A percentile compares a stretch with the other conserved stretches of the same genome.
Conservation (phyloP, 1,140 invertebrate species). For the Nebria ingens region DNA sequence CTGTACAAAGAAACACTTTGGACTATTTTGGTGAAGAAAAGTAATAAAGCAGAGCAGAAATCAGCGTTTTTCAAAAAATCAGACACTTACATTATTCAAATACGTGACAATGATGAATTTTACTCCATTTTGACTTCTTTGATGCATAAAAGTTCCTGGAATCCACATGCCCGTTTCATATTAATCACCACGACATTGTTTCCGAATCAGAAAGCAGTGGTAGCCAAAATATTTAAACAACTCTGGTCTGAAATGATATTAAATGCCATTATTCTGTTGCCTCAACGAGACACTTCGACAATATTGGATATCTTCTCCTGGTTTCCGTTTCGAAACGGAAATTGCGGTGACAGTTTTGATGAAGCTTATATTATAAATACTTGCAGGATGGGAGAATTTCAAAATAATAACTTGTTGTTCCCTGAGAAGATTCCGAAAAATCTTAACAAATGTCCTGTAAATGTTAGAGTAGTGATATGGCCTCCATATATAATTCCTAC, state of each 20-base stretch:
- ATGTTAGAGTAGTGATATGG: conserved; percentile 16
- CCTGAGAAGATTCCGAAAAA: conserved; percentile 20
- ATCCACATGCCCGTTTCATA: conserved; percentile 24
- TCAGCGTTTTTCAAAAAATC: conserved; percentile 3
- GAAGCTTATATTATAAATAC: conserved; percentile 13
- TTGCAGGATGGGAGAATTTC: conserved; percentile 16
- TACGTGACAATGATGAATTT: not conserved
- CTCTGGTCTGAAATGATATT: conserved; percentile 16
- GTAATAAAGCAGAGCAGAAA: not conserved
- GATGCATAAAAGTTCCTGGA: conserved; percentile 13
- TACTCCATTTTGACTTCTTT: not conserved
- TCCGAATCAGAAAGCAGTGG: conserved; percentile 1
- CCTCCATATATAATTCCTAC: conserved; percentile 20
- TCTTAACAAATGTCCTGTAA: conserved; percentile 21
- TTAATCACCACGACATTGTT: conserved; percentile 19
- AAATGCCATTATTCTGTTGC: conserved; percentile 19
- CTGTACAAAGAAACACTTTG: not conserved
- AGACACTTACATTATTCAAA: not conserved
- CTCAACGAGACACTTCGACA: not conserved
- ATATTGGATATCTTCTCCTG: conserved; percentile 21
- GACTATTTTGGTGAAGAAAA: not conserved
- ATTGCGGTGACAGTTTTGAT: conserved; percentile 17
- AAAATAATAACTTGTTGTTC: conserved; percentile 16
- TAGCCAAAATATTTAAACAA: conserved; percentile 15
- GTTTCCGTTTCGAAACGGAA: conserved; percentile 21